Evolutionary conservation across 37 sponge, comb jelly and placozoan species (phyloP).

Genomic region (Amphimedon queenslandica): DNA sequence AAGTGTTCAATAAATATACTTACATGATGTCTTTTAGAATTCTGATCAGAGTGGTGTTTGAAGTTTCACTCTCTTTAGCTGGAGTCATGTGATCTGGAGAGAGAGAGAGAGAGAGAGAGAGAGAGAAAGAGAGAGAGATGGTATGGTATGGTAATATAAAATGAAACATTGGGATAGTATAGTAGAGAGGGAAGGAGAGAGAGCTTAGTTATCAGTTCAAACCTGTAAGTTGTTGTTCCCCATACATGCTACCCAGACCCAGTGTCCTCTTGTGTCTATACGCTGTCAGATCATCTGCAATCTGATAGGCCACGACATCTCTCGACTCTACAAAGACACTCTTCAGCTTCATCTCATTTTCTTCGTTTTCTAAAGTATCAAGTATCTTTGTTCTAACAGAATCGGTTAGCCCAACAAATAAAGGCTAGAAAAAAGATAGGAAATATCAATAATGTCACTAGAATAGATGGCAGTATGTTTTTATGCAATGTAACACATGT

Average conservation of each 20-base stretch:
- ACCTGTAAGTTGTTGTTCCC: conserved; percentile 60
- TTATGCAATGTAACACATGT: no score
- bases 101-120: not conserved
- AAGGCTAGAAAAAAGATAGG: conserved; percentile 19
- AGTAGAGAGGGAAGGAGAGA: conserved; percentile 4
- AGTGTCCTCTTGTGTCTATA: conserved; percentile 56
- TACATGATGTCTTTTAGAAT: conserved; percentile 21
- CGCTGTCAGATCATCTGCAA: conserved; percentile 38
- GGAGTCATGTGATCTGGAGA: not conserved
- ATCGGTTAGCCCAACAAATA: conserved; percentile 21
- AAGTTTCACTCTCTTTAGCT: not conserved
- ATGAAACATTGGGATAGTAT: not conserved
- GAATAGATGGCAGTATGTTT: not conserved
- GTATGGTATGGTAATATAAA: not conserved
- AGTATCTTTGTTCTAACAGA: conserved; percentile 20
- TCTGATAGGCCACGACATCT: conserved; percentile 21
- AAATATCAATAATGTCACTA: not conserved
- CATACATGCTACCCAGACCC: conserved; percentile 68
- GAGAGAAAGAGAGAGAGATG: not conserved
- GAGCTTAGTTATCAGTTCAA: not conserved
- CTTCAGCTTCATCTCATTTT: conserved; percentile 40
- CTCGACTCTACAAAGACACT: conserved; percentile 69
- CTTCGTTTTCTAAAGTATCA: conserved; percentile 44
- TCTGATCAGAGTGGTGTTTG: not conserved
- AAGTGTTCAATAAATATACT: no score